Base-by-base conservation (phyloP, 53 echinoderm and acorn worm genomes). In the Mesocentrotus franciscanus region DNA sequence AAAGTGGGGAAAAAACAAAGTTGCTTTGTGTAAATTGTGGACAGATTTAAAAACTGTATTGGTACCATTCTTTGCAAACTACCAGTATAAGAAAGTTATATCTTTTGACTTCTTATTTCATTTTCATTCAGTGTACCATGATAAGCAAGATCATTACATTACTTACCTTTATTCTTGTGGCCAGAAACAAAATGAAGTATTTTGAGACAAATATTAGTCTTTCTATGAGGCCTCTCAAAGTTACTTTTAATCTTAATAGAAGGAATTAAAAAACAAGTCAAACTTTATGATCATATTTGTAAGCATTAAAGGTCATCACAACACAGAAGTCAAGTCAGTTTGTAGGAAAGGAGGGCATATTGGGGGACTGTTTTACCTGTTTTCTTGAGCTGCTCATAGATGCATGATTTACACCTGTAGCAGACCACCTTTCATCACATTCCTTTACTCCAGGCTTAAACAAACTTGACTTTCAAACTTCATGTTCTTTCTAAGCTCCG, bases 401-500 rank as follows among this genome's bases (percentile, higher is more conserved):
- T 59, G n/a, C 59, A 33, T 81, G 81, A 81, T 81, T 87, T 58
- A 39, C 39, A 39, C 81, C 81, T 75, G 75, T 75, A 24, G 75
- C 75, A 20, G n/a, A 24, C 20, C 12, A 30, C 10, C 75, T 75
- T 75, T 75, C 75, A 75, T 26, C 75, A 64, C 64, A 64, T 64
- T 30, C 27, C 75, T 24, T 30, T 12, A 75, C 75, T 75, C 6
- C 49, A 49, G 87, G 87, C 87, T 87, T 87, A 87, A 34, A 87
- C 87, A 87, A 87, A 87, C 87, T 87, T 87, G 87, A 87, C 87
- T 87, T 87, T 58, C 87, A 57, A 58, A 87, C 87, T 87, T 58
- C 87, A 87, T 87, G 87, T 87, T 87, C 58, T 27, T 17, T 39
- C 22, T 57, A 57, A 58, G 26, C 57, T 27, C 87, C 7, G 29